Evolutionary conservation across 2,888 invertebrate species (phyloP), one percentile per base, ranked within the genome.

Genomic region (Cephus runcator): DNA sequence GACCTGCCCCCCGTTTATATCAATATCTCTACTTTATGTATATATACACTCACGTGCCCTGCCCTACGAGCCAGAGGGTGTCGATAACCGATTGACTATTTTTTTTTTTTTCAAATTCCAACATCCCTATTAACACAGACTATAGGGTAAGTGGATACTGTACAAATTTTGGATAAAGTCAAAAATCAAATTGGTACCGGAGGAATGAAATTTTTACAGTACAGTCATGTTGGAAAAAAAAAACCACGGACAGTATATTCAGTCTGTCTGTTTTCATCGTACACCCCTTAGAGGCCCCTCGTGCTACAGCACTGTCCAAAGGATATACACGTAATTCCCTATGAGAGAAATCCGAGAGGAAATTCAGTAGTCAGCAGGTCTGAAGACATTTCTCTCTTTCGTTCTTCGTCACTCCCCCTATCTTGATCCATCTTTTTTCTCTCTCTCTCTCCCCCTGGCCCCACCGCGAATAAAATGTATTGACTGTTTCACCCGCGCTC

Each of bases 1-100:
- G 89, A 80, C 89, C 90, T 85, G 90, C 91, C 91, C 88, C 89
- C 91, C 89, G 89, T 91, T 91, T 91, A 91, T 91, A 91, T 91
- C 91, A 91, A 91, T 91, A 91, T 90, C 90, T 89, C 86, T 85
- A 81, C 85, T 85, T 85, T 86, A 84, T 86, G 77, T 79, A 81
- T 81, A 81, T 75, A 75, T 69, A 69, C 78, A 69, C 76, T 40
- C 31, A 33, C 78, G 30, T 68, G 76, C 82, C 69, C 73, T 23
- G 6, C 2, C 56, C 6, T 23, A 23, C 23, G 23, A 23, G 23
- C 2, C 2, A 9, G 40, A 56, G 56, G 56, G 23, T 56, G 56
- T 56, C 56, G 56, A 56, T 56, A 56, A 56, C 23, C 56, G 23
- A 56, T 56, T 56, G 23, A 40, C 15, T 15, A 9, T 15, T 56